A percentile compares a stretch with the other conserved stretches of the same genome.
phyloP scores from a whole-genome alignment of 2,797 vertebrate species.

The Tenualosa thibaudeaui region DNA sequence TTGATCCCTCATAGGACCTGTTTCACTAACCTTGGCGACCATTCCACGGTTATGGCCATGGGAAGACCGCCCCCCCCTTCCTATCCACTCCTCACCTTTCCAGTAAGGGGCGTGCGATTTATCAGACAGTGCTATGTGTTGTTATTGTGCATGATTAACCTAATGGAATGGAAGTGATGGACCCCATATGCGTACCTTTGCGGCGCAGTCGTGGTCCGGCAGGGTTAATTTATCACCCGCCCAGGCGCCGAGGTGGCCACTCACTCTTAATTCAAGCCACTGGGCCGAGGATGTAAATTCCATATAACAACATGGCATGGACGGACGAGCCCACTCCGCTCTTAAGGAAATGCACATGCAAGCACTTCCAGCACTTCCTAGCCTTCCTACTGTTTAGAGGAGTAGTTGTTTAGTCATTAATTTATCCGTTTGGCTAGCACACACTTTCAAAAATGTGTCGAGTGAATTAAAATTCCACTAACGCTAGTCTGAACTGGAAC shows the following conservation, averaged over 20 bases:
- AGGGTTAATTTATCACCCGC: constrained; percentile 65
- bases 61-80: background rate
- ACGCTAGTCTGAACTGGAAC: constrained; percentile 14
- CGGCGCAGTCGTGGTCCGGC: constrained; percentile 48
- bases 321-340: constrained; percentile 38
- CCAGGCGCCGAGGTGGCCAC: constrained; percentile 51
- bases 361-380: constrained; percentile 37
- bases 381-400: background rate
- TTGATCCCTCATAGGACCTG: background rate
- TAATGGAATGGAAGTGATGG: constrained; percentile 70
- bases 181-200: constrained; percentile 50
- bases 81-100: constrained; percentile 31
- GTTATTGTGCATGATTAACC: constrained; percentile 66
- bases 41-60: background rate
- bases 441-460: constrained; percentile 31
- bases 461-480: constrained; percentile 43
- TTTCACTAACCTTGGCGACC: constrained; percentile 23
- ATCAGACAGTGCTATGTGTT: constrained; percentile 43
- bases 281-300: constrained; percentile 55
- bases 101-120: constrained; percentile 40
- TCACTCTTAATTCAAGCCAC: constrained; percentile 58
- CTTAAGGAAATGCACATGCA: constrained; percentile 49
- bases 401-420: constrained; percentile 7
- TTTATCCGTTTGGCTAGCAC: constrained; percentile 22
- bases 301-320: constrained; percentile 44